A percentile compares a stretch with the other conserved stretches of the same genome.
These are phyloP conservation scores for Strigamia crassipes DNA, from an alignment of 2,888 invertebrate genomes.

Conservation along the genomic window DNA sequence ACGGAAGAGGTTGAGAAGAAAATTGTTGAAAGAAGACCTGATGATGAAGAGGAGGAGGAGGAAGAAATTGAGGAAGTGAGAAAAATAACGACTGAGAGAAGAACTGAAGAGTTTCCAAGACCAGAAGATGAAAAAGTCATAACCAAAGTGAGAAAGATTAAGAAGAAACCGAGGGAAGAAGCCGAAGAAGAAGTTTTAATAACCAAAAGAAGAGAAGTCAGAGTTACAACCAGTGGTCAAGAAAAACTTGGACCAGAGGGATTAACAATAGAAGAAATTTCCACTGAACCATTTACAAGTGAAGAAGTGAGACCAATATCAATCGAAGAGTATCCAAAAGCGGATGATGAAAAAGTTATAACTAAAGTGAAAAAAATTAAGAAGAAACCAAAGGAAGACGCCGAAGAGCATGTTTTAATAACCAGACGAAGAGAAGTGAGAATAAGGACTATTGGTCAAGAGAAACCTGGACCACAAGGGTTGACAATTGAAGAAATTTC, in stretches of 20 bases:
- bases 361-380: neutral
- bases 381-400: neutral
- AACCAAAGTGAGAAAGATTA: neutral
- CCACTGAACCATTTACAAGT: neutral
- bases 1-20: neutral
- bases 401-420: neutral
- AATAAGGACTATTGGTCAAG: neutral
- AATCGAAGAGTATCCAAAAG: neutral
- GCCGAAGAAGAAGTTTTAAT: neutral
- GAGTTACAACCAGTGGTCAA: neutral
- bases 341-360: neutral
- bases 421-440: neutral
- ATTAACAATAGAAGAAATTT: neutral
- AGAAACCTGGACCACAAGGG: neutral
- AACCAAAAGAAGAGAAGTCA: neutral
- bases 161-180: neutral
- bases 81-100: neutral
- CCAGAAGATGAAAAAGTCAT: neutral
- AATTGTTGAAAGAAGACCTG: neutral
- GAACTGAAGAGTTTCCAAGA: neutral
- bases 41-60: neutral
- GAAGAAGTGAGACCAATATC: neutral
- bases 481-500: neutral
- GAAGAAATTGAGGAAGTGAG: neutral
- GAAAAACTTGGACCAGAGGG: neutral